These are phyloP conservation scores for Labeo rohita DNA, from an alignment of 2,113 vertebrate species.

Conservation along the genomic window DNA sequence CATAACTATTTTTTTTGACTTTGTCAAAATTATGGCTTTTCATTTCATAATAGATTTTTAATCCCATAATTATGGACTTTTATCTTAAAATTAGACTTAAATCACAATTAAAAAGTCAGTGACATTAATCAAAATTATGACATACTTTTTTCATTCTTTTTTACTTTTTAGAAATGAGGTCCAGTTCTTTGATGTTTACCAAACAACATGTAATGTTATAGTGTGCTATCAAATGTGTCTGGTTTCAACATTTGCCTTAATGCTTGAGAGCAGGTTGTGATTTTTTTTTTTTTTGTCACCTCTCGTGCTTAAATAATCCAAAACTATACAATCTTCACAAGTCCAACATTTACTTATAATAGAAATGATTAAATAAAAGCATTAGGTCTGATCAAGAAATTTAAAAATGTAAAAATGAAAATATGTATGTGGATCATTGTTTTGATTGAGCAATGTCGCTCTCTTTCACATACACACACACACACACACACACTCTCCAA, in stretches of 20 bases:
- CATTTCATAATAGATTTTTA: not conserved
- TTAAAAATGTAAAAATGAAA: not conserved
- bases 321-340: not conserved
- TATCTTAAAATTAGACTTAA: not conserved
- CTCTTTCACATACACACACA: not conserved
- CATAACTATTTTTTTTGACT: not conserved
- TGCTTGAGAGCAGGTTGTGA: not conserved
- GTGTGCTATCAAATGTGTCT: not conserved
- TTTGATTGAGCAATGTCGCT: not conserved
- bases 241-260: not conserved
- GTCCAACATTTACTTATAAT: not conserved
- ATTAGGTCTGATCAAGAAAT: not conserved
- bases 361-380: not conserved
- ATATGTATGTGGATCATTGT: not conserved
- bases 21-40: not conserved
- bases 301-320: constrained; percentile 1
- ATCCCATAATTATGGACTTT: not conserved
- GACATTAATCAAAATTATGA: not conserved
- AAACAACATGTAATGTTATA: not conserved
- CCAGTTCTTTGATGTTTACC: not conserved
- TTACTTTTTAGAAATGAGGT: not conserved
- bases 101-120: not conserved
- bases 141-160: not conserved
- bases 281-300: not conserved
- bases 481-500: not conserved